Base-by-base conservation (phyloP, 2,888 invertebrate genomes). In the Seira sanloemensis region DNA sequence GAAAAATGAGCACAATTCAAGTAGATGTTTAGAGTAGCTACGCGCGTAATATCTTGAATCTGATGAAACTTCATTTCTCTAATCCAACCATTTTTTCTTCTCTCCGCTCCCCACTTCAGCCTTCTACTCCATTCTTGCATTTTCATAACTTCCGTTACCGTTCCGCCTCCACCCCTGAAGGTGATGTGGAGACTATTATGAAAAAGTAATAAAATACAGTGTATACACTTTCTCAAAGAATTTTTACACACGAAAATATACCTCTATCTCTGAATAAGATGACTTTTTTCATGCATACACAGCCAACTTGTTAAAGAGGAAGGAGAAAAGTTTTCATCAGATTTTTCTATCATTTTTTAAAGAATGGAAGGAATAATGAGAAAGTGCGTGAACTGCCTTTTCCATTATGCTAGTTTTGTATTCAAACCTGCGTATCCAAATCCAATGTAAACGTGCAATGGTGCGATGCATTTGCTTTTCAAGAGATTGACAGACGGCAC, bases 111-210 rank as follows among this genome's bases (percentile, higher is more conserved):
- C 25, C 19, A 19, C n/a, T 26, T 68, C 18, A 21, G 4, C 18
- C 19, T 68, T 1, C 24, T 21, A 37, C 71, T 72, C 46, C 46
- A 18, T 72, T 68, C 77, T 67, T 77, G 50, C 46, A 25, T 50
- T 23, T 62, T 74, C 62, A 62, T 46, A 71, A 71, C 78, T 78
- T 78, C 78, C 78, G 72, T 78, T 50, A 12, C 71, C 72, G 46
- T 24, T 78, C 78, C 50, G 50, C 50, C 50, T 50, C n/a, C 50
- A 50, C 12, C 50, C 46, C 78, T 65, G 21, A 72, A 78, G 72
- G 72, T 78, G 78, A 65, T 24, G 24, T 37, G 19, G 27, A 7
- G 21, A 54, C 65, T 37, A 37, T 37, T 37, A 37, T 37, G 37
- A 12, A 37, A 12, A 12, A 37, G 37, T 46, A 71, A 72, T 37